Conservation (phyloP, 2,888 invertebrate genomes). For the Xestia c-nigrum region DNA sequence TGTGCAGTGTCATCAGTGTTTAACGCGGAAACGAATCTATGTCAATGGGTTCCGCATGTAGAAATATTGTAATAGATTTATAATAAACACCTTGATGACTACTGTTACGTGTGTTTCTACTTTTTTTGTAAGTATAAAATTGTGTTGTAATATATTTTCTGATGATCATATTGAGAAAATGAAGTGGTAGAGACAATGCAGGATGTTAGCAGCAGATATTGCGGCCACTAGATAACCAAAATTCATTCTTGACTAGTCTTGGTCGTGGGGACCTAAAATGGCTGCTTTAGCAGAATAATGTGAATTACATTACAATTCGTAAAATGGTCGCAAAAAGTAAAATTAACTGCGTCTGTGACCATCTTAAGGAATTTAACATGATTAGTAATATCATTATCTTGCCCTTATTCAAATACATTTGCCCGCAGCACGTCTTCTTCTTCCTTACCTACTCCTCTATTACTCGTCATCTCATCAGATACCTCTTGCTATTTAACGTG, state of each 20-base stretch:
- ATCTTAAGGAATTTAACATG: too few relatives aligned
- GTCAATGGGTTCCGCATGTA: slow-evolving; percentile 47
- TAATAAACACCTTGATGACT: slow-evolving; percentile 36
- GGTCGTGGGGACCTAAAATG: background rate
- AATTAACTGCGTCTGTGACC: too few relatives aligned
- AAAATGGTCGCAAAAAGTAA: background rate
- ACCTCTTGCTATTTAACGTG: too few relatives aligned
- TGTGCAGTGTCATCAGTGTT: slow-evolving; percentile 38
- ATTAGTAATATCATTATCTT: too few relatives aligned
- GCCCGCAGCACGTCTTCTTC: too few relatives aligned
- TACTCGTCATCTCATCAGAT: too few relatives aligned
- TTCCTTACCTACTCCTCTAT: too few relatives aligned
- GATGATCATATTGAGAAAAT: background rate
- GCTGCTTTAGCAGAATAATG: background rate
- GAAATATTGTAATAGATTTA: slow-evolving; percentile 40
- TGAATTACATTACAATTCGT: background rate
- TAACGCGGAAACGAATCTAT: slow-evolving; percentile 40
- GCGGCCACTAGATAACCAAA: background rate
- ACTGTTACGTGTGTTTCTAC: slow-evolving; percentile 11
- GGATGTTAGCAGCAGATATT: background rate
- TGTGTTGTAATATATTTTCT: background rate
- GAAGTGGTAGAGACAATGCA: background rate
- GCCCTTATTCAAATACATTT: too few relatives aligned
- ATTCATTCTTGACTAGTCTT: background rate
- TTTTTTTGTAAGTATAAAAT: slow-evolving; percentile 15